Base-by-base conservation (phyloP, 2,888 invertebrate genomes). In the Lithodes maja region DNA sequence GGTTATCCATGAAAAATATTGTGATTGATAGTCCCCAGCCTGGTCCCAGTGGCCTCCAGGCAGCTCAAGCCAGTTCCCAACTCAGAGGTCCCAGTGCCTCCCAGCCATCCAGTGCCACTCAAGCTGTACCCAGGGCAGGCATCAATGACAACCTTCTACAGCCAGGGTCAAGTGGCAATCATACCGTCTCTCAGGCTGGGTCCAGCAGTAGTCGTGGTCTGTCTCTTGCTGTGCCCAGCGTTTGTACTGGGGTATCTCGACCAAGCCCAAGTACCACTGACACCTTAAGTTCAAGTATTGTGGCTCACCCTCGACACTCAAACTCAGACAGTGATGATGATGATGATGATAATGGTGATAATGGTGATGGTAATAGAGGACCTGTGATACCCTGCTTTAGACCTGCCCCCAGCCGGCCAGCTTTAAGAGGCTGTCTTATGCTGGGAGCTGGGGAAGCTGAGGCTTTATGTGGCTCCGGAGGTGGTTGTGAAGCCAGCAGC, bases 381-480 rank as follows among this genome's bases (percentile, higher is more conserved):
- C 71, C 15, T 5, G 17, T 5, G 3, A 71, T 71, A n/a, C 80
- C 69, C n/a, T 49, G 69, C 17, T 50, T 12, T 3, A 33, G 7
- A 7, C n/a, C 52, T 2, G 50, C 74, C 74, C 33, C 77, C 74
- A 74, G 33, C n/a, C 74, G 15, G 33, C 5, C 74, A 15, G 5
- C 12, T n/a, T 15, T n/a, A 77, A 7, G 9, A 9, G 50, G n/a
- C 86, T 52, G 81, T 69, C 1, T 68, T 80, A 15, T 71, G 50
- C 49, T 84, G 49, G 61, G 79, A 54, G 87, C 83, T 80, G 84
- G 87, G 5, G 87, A 88, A 50, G 88, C 88, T n/a, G 88, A 89
- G 74, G 88, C 85, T 33, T 17, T 89, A 3, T 78, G 17, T 69
- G 81, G 85, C 2, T 52, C 54, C 49, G 74, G 68, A 15, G 74